These are phyloP conservation scores for Frieseomelitta varia DNA, from an alignment of 1,140 invertebrate species.

Conservation along the genomic window DNA sequence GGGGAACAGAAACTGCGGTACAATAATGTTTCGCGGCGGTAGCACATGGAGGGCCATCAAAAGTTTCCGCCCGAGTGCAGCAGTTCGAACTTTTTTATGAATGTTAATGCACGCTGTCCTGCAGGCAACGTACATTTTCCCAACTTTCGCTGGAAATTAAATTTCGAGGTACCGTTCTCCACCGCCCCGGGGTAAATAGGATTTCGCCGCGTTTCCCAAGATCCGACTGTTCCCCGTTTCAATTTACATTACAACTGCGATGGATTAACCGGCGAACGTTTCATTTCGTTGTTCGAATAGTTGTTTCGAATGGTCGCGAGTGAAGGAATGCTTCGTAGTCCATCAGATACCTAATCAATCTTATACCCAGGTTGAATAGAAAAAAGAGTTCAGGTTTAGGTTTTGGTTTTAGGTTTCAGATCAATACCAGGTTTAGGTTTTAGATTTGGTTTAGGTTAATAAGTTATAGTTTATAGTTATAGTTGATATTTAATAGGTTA, in stretches of 20 bases:
- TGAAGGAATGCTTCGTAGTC: not conserved
- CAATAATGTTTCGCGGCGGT: not conserved
- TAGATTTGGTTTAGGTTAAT: no score
- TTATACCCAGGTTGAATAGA: no score
- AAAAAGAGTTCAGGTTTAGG: no score
- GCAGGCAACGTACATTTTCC: not conserved
- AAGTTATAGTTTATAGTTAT: no score
- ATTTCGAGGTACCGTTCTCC: not conserved
- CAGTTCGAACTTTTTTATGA: conserved; percentile 22
- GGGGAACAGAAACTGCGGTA: not conserved
- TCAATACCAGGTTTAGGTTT: no score
- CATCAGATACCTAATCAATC: not conserved
- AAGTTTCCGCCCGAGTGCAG: not conserved
- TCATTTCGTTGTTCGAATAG: not conserved
- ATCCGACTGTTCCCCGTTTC: not conserved
- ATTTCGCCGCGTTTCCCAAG: not conserved
- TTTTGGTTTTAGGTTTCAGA: no score
- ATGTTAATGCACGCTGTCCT: conserved; percentile 17
- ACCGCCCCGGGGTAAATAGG: not conserved
- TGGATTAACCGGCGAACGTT: not conserved
- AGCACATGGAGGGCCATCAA: not conserved
- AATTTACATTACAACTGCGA: not conserved
- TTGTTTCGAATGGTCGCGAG: no score
- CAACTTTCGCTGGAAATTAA: conserved; percentile 23
- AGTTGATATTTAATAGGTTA: no score